Evolutionary conservation across 2,113 vertebrate species (phyloP).

Genomic region (Tenrec ecaudatus): DNA sequence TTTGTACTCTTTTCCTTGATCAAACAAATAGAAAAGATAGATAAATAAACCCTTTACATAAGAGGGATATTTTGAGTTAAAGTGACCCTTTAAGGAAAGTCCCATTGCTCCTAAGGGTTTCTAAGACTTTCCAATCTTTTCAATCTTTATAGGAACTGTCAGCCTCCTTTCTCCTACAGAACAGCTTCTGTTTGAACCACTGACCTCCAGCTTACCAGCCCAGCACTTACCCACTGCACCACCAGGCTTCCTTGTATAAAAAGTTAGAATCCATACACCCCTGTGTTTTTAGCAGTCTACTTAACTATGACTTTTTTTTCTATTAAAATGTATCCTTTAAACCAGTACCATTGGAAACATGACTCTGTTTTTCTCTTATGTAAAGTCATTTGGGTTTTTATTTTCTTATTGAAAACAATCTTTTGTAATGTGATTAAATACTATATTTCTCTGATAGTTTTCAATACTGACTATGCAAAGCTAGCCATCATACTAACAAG

Average conservation of each 20-base stretch:
- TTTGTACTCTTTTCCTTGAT: not conserved
- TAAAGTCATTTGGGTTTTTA: slow-evolving; percentile 43
- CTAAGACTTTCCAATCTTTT: no score
- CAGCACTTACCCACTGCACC: no score
- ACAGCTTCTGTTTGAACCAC: no score
- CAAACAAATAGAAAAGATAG: not conserved
- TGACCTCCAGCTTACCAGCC: no score
- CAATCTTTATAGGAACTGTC: no score
- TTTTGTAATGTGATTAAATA: not conserved
- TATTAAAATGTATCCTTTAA: not conserved
- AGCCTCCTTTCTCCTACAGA: no score
- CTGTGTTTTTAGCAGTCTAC: not conserved
- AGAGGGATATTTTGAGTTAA: no score
- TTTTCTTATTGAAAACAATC: not conserved
- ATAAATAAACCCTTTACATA: no score
- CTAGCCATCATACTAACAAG: not conserved
- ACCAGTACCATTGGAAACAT: not conserved
- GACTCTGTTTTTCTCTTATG: not conserved
- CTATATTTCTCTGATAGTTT: not conserved
- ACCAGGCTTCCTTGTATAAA: not conserved
- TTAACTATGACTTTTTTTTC: slow-evolving; percentile 28
- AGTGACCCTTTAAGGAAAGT: no score
- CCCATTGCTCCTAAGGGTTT: no score
- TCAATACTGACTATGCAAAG: not conserved
- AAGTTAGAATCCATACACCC: not conserved